Base-by-base conservation (phyloP, 2,113 vertebrate genomes). In the Porphyrio hochstetteri region DNA sequence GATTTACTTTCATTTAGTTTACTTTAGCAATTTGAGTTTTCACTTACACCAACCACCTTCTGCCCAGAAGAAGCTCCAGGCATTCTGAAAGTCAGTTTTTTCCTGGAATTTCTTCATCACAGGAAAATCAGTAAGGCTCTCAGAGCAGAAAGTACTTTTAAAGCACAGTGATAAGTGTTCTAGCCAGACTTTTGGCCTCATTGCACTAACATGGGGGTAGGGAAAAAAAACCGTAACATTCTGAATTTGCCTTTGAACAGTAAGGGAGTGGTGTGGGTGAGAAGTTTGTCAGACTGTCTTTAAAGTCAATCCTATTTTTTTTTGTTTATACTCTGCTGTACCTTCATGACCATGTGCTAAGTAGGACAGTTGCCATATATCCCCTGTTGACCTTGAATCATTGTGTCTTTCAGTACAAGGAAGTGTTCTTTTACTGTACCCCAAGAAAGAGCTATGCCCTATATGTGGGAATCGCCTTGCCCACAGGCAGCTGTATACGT, bases 1-100 rank as follows among this genome's bases (percentile, higher is more conserved):
- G 61, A 88, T 95, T 92, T 97, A 29, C 64, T 96, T 95, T 68
- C 48, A 63, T 75, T 95, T 78, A 42, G 70, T 97, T 97, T 94
- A 59, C 16, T 90, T 82, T 64, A 95, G 59, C 81, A 92, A 84
- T 57, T 64, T 57, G 29, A 92, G 59, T 86, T 96, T 97, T 96
- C 95, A 69, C 68, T 95, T 94, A 64, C 13, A 18, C 36, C 2
- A 6, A 21, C 14, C 13, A 46, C 50, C 20, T 85, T 60, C 67
- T 64, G 44, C 27, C 23, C 27, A 14, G 36, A 89, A 42, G 17
- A 83, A 68, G 44, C 10, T 75, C 46, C 36, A 67, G 19, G 5
- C 48, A 48, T 19, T 92, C 52, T 79, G 36, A 60, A 50, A 38
- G 24, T 2, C 7, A 6, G 3, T 29, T 63, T 40, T 57, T 40